These are phyloP conservation scores for Acromyrmex heyeri DNA, from an alignment of 1,140 invertebrate species.

Conservation along the genomic window DNA sequence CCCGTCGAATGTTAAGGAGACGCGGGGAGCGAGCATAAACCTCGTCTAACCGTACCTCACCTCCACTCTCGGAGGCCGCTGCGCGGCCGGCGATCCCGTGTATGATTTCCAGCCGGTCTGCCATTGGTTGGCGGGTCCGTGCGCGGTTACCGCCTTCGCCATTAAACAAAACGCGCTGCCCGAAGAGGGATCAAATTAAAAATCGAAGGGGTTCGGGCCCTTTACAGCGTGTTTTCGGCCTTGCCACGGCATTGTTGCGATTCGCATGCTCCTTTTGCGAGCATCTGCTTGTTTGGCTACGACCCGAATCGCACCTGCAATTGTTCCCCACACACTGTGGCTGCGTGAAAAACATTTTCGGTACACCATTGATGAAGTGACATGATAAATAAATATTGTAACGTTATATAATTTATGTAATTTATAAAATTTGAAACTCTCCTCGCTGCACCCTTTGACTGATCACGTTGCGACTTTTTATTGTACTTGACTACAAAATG, in stretches of 20 bases:
- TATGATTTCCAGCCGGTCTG: conserved; percentile 83
- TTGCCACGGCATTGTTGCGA: conserved; percentile 67
- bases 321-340: conserved; percentile 30
- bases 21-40: conserved; percentile 78
- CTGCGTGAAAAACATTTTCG: conserved; percentile 14
- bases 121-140: conserved; percentile 80
- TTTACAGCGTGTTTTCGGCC: conserved; percentile 69
- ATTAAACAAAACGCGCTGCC: conserved; percentile 80
- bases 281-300: conserved; percentile 56
- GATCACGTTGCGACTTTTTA: no score
- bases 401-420: background rate
- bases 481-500: no score
- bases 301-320: conserved; percentile 48
- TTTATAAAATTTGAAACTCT: background rate
- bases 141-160: conserved; percentile 81
- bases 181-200: conserved; percentile 76
- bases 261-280: conserved; percentile 56
- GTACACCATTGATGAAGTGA: background rate
- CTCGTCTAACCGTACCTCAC: conserved; percentile 80
- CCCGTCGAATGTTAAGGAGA: conserved; percentile 84
- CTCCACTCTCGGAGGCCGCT: conserved; percentile 74
- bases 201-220: conserved; percentile 70
- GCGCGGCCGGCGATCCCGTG: conserved; percentile 78
- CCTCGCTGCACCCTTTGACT: no score
- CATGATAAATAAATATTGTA: conserved; percentile 11